Base-by-base conservation (phyloP, 2,888 invertebrate genomes). In the Acleris laterana region DNA sequence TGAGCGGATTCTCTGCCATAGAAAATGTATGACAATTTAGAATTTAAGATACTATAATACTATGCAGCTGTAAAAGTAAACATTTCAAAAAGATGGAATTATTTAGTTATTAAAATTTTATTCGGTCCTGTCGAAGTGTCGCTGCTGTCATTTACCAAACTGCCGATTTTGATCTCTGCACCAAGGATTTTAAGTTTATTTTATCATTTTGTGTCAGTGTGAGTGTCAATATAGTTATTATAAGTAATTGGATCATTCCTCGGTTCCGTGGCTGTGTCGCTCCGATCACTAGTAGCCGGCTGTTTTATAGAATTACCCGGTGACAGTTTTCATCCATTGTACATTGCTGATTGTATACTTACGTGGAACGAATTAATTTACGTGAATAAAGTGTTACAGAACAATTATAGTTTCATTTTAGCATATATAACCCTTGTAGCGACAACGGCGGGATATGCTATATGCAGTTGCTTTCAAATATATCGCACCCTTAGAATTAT, bases 351-450 rank as follows among this genome's bases (percentile, higher is more conserved):
- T 65, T 61, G 49, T 60, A 59, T 53, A 38, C 1, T 38, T 60
- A 49, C 53, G 53, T 64, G 49, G 46, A 53, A 59, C 49, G 49
- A 55, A 59, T 64, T 53, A 38, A 42, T 20, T 64, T 64, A 64
- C 53, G 53, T 53, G 53, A 64, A 64, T 64, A 64, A 64, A 64
- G 64, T 60, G 59, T 64, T 64, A 53, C 53, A 64, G 17, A 64
- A 38, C 53, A 49, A 7, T 17, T 13, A 5, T 28, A n/a, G 17
- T n/a, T 53, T 53, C n/a, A 11, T 50, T 61, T 16, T 46, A 6
- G 46, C 7, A 7, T 17, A 17, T 46, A n/a, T 44, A 5, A 5
- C 44, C 32, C 32, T 32, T 4, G 7, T 28, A 28, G 28, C 28
- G 28, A 28, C 28, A 2, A 28, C 5, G 25, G 28, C 28, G 28